Evolutionary conservation across 1,140 invertebrate species (phyloP), one percentile per base, ranked within the genome.

Genomic region (Eulimnadia texana): DNA sequence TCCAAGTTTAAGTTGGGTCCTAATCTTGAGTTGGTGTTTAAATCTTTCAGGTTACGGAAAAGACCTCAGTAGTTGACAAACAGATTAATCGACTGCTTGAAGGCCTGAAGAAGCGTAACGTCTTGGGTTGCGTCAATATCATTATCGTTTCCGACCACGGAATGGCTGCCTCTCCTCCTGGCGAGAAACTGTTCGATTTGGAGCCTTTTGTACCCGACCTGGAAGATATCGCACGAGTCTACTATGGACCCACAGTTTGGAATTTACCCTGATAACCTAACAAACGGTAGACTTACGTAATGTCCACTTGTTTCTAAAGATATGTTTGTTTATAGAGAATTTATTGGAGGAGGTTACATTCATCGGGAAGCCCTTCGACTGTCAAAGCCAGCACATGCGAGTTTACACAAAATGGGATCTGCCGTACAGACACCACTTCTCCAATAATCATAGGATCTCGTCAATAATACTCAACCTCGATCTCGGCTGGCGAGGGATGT

Each of bases 91-190:
- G 64, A 19, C 63, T 74, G 28, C 67, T 75, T 65, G 64, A 70
- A 29, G 68, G 69, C 20, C 59, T 74, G 9, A 60, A 60, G 28
- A 54, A 67, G 3, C 60, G 63, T 22, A 60, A 69, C n/a, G 64
- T 77, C 16, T 62, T 63, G 49, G 66, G 72, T 54, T 65, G 61
- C 19, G 67, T 77, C 13, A 77, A 78, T 66, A 60, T 79, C 0
- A 73, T 79, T 50, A 60, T 79, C 0, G 71, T 75, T 1, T 75
- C 76, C 64, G 78, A 79, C 66, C 78, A 79, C 67, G 78, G 78
- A 16, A 78, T 78, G 76, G 63, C 70, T 1, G 52, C 66, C n/a
- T 62, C 70, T 20, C 64, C 67, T 47, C 28, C 20, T 60, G 68
- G 68, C 49, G 23, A 61, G 22, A 65, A 66, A 51, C 22, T 68